phyloP scores from a whole-genome alignment of 2,113 vertebrate genomes.

The Copsychus sechellarum region DNA sequence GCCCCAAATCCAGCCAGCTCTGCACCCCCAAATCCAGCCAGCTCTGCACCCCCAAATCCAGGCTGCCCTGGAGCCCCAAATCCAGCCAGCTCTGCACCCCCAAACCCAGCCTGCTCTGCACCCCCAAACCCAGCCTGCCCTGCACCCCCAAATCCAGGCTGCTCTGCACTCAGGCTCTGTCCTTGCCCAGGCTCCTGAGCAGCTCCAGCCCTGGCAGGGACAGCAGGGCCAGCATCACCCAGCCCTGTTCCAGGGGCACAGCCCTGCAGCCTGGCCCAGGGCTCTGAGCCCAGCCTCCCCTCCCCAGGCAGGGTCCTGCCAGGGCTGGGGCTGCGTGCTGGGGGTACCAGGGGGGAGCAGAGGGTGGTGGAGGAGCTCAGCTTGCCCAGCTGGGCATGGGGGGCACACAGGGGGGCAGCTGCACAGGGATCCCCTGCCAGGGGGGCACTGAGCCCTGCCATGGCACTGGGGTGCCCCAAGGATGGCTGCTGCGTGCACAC shows the following conservation, averaged over 20 bases:
- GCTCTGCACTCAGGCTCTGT: no score
- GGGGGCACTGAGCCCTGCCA: neutral
- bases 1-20: no score
- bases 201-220: no score
- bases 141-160: no score
- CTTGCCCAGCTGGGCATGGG: neutral
- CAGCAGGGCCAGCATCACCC: no score
- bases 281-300: neutral
- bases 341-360: conserved; percentile 32
- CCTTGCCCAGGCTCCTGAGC: no score
- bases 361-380: conserved; percentile 75
- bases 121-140: no score
- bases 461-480: neutral
- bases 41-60: neutral
- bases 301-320: neutral
- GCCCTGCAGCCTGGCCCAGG: neutral
- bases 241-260: neutral
- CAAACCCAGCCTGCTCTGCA: no score
- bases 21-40: no score
- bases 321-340: neutral
- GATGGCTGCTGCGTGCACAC: neutral
- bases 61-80: neutral
- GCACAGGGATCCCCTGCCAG: neutral
- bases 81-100: no score
- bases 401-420: neutral